Percentiles rank a stretch among this genome's conserved stretches.
Conservation (phyloP, 2,113 vertebrate genomes). For the Gopherus evgoodei region DNA sequence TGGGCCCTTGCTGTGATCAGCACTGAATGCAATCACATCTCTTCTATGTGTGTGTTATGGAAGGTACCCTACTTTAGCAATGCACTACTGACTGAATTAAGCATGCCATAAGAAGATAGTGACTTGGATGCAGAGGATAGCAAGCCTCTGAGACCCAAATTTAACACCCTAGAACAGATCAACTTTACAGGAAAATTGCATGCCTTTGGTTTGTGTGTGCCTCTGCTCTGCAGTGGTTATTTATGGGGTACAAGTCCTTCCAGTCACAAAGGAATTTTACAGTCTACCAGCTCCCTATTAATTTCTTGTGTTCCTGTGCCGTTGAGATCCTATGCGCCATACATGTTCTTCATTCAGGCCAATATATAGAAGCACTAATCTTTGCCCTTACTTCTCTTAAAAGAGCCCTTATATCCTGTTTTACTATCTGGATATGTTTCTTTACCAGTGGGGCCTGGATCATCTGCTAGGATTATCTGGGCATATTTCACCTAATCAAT, state of each 20-base stretch:
- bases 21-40: rapidly evolving
- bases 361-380: not conserved
- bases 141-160: not conserved
- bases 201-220: not conserved
- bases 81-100: not conserved
- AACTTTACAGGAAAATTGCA: not conserved
- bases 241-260: not conserved
- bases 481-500: not conserved
- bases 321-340: not conserved
- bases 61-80: not conserved
- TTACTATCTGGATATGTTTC: not conserved
- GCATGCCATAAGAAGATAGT: not conserved
- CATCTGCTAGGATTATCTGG: not conserved
- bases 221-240: not conserved
- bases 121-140: not conserved
- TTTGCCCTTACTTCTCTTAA: not conserved
- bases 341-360: not conserved
- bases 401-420: not conserved
- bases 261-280: not conserved
- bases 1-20: not conserved
- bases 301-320: not conserved
- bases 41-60: not conserved
- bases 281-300: not conserved
- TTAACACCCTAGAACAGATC: not conserved
- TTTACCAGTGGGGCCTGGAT: not conserved